phyloP scores from a whole-genome alignment of 1,140 invertebrate species.

The Trichonephila inaurata region DNA sequence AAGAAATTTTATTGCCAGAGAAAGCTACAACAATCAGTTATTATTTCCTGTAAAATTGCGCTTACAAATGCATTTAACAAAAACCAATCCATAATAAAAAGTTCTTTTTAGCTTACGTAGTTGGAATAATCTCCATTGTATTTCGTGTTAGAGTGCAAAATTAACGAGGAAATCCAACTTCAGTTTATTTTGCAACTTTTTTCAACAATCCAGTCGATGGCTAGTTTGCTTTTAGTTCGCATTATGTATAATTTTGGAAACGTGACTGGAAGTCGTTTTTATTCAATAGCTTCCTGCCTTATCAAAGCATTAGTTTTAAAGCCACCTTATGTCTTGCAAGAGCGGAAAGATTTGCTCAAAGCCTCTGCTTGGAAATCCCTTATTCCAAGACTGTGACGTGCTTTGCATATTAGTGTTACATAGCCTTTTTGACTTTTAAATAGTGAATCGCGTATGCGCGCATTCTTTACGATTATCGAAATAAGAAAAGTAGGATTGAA shows the following conservation, averaged over 20 bases:
- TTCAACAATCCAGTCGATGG: background rate
- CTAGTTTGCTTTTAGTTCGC: background rate
- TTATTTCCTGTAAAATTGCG: too few relatives aligned
- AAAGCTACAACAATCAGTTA: too few relatives aligned
- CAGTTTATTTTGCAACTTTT: background rate
- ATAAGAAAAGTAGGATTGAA: background rate
- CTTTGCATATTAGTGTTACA: background rate
- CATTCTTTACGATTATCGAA: background rate
- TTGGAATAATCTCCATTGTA: too few relatives aligned
- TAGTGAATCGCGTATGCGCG: background rate
- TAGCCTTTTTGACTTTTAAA: background rate
- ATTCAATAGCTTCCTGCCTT: slow-evolving; percentile 44
- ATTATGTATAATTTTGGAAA: background rate
- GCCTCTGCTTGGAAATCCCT: background rate
- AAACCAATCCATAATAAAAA: too few relatives aligned
- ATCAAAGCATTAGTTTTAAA: background rate
- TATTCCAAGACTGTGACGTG: background rate
- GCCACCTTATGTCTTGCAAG: slow-evolving; percentile 24
- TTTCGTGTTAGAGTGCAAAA: background rate
- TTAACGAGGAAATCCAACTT: background rate
- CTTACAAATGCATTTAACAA: too few relatives aligned
- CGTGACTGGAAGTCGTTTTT: slow-evolving; percentile 11
- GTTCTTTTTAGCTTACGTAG: too few relatives aligned
- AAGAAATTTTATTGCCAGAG: too few relatives aligned
- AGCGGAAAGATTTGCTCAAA: background rate